Conservation (phyloP, 1,140 invertebrate genomes). For the Temnothorax nylanderi region DNA sequence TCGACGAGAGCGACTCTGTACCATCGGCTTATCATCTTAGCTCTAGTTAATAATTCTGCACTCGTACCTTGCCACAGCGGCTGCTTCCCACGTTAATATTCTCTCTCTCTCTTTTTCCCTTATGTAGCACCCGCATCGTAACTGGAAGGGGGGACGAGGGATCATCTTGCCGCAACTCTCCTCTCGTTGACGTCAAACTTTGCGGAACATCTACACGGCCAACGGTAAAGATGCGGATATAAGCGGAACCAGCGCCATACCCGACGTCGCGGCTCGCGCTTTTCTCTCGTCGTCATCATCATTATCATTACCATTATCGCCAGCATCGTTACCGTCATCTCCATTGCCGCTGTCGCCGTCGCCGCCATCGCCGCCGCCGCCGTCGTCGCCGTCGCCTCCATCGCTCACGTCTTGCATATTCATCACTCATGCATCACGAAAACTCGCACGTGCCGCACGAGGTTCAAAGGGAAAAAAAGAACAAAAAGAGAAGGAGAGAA, state of each 20-base stretch:
- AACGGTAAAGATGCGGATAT: constrained; percentile 25
- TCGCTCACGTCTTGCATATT: constrained; percentile 53
- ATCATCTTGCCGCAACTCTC: constrained; percentile 66
- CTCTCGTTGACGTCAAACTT: constrained; percentile 74
- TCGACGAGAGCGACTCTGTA: constrained; percentile 25
- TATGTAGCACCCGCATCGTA: constrained; percentile 77
- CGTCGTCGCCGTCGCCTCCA: not conserved
- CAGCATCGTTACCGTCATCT: constrained; percentile 17
- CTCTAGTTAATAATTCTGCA: constrained; percentile 19
- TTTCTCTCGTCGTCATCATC: constrained; percentile 56
- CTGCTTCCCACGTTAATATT: constrained; percentile 7
- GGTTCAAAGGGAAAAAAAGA: not conserved
- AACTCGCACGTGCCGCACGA: constrained; percentile 33
- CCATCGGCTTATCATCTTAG: constrained; percentile 45
- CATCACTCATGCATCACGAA: constrained; percentile 44
- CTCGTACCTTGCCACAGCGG: too few species aligned
- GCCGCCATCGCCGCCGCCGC: constrained; percentile 3
- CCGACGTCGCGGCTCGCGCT: constrained; percentile 27
- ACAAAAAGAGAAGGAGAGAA: not conserved
- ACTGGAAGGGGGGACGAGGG: constrained; percentile 67
- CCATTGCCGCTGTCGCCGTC: not conserved
- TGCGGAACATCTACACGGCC: constrained; percentile 65
- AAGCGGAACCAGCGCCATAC: not conserved
- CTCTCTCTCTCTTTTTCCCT: constrained; percentile 46
- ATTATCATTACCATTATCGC: constrained; percentile 58